Percentiles rank a stretch among this genome's conserved stretches.
Evolutionary conservation across 2,888 invertebrate genomes (phyloP).

Genomic region (Auanema freiburgensis): DNA sequence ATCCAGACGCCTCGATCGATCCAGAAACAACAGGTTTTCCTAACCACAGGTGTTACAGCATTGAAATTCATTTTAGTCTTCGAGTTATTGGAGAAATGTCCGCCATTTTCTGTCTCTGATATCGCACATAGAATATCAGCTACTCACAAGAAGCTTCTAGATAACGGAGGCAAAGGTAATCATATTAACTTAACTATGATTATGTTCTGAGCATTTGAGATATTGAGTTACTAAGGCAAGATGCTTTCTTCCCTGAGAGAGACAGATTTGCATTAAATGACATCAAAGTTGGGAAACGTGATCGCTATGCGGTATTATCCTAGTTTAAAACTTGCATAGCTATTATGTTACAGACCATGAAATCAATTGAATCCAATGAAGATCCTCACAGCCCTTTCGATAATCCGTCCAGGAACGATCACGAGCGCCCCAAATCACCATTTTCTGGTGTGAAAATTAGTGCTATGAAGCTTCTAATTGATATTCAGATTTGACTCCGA

Average conservation of each 20-base stretch:
- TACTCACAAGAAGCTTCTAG: constrained; percentile 30
- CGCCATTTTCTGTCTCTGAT: constrained; percentile 23
- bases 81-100: constrained; percentile 37
- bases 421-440: neutral
- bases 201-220: too few relatives aligned
- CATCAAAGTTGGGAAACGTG: constrained; percentile 23
- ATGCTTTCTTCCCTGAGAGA: constrained; percentile 38
- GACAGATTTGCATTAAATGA: constrained; percentile 30
- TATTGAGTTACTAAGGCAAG: neutral
- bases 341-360: constrained; percentile 36
- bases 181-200: neutral
- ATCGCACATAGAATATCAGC: constrained; percentile 34
- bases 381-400: constrained; percentile 39
- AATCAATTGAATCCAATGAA: constrained; percentile 40
- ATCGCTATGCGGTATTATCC: constrained; percentile 35
- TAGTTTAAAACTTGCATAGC: neutral
- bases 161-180: constrained; percentile 25
- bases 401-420: neutral
- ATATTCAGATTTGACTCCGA: constrained; percentile 7
- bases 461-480: neutral
- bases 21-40: constrained; percentile 23
- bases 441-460: neutral
- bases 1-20: constrained; percentile 40
- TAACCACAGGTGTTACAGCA: neutral
- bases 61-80: constrained; percentile 21